A percentile compares a stretch with the other conserved stretches of the same genome.
Conservation (phyloP, 2,888 invertebrate species). For the Luperina nickerlii region DNA sequence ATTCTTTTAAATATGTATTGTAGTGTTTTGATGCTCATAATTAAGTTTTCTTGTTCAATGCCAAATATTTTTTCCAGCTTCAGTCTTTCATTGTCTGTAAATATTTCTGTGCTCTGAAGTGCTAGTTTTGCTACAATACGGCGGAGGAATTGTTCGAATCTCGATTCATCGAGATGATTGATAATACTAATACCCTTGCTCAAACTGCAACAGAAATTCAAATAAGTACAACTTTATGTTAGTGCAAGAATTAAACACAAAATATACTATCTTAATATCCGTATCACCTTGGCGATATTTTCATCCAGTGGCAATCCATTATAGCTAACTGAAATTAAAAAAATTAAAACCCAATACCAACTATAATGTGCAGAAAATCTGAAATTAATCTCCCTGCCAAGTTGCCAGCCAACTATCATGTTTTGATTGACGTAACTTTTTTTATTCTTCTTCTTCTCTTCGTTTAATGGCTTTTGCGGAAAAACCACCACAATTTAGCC, state of each 20-base stretch:
- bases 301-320: constrained; percentile 81
- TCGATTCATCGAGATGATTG: constrained; percentile 81
- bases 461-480: too few species aligned
- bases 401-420: background rate
- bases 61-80: constrained; percentile 84
- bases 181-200: constrained; percentile 79
- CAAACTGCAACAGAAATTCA: constrained; percentile 76
- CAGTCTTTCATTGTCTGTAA: constrained; percentile 81
- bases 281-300: constrained; percentile 77
- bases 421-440: background rate
- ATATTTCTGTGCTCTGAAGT: constrained; percentile 80
- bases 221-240: background rate
- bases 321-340: constrained; percentile 7
- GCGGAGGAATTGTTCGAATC: constrained; percentile 85
- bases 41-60: constrained; percentile 77
- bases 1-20: constrained; percentile 82
- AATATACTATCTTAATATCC: background rate
- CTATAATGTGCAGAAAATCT: background rate
- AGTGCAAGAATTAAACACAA: background rate
- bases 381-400: background rate
- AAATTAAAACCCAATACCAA: background rate
- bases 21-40: constrained; percentile 81
- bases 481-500: too few species aligned
- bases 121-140: constrained; percentile 82
- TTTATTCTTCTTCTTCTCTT: too few species aligned